These are phyloP conservation scores for Onychomys leucogaster DNA, from an alignment of 2,797 vertebrate species.

Conservation along the genomic window DNA sequence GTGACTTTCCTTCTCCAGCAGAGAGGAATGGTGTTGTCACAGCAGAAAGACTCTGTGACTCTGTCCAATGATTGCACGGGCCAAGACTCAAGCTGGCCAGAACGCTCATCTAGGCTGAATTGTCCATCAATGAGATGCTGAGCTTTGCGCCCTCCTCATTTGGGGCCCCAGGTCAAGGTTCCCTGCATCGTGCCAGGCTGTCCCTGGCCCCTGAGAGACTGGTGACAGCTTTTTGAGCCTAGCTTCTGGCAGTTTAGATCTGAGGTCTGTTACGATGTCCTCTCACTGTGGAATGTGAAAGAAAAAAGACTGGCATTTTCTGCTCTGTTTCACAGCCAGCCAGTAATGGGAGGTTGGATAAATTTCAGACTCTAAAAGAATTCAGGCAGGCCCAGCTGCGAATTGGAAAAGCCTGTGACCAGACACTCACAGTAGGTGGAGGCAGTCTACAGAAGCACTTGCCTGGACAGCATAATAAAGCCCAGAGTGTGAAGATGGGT, in stretches of 20 bases:
- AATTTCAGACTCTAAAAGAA: conserved; percentile 60
- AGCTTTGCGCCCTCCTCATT: not conserved
- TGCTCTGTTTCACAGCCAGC: conserved; percentile 72
- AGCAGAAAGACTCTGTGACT: not conserved
- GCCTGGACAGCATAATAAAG: not conserved
- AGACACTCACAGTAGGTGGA: not conserved
- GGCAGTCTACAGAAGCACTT: not conserved
- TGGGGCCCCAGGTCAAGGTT: not conserved
- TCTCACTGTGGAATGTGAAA: conserved; percentile 52
- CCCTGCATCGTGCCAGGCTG: not conserved
- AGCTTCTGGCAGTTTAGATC: not conserved
- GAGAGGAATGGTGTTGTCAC: not conserved
- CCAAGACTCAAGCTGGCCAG: not conserved
- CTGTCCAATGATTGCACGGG: not conserved
- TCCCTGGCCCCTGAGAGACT: not conserved
- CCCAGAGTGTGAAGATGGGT: not conserved
- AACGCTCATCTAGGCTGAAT: not conserved
- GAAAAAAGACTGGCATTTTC: conserved; percentile 68
- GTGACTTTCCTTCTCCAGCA: not conserved
- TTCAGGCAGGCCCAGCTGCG: conserved; percentile 38
- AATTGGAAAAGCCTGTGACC: conserved; percentile 9
- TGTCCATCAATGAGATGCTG: not conserved
- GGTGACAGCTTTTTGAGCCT: not conserved
- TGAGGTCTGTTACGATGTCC: conserved; percentile 62
- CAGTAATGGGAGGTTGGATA: conserved; percentile 63